Evolutionary conservation across 2,113 vertebrate genomes (phyloP).

Genomic region (Condylura cristata): DNA sequence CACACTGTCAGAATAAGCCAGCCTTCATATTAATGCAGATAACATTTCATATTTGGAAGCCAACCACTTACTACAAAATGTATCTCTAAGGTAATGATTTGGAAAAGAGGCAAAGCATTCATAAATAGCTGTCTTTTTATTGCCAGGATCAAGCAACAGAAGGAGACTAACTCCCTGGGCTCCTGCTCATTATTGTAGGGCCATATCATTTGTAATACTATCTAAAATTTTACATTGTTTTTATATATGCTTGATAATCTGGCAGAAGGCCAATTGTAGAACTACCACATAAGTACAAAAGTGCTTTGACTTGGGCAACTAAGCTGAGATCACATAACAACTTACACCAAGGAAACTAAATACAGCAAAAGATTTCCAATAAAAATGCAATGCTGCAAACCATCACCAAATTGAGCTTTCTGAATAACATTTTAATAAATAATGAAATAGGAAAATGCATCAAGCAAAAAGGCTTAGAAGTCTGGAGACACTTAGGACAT

Average conservation of each 20-base stretch:
- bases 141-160: background rate
- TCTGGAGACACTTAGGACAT: background rate
- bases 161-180: background rate
- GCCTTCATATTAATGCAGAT: background rate
- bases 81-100: conserved; percentile 9
- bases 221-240: background rate
- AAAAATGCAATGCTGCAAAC: conserved; percentile 3
- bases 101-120: conserved; percentile 29
- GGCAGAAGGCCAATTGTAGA: background rate
- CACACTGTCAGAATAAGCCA: background rate
- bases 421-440: conserved; percentile 52
- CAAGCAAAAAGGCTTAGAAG: background rate
- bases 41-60: conserved; percentile 17
- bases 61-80: conserved; percentile 31
- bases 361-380: conserved; percentile 64
- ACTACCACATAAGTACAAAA: background rate
- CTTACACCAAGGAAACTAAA: conserved; percentile 38
- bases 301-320: background rate
- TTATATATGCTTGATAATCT: background rate
- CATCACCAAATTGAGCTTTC: conserved; percentile 5
- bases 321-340: conserved; percentile 35
- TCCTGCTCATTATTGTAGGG: background rate
- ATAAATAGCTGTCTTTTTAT: background rate
- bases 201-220: background rate
- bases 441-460: conserved; percentile 51